phyloP scores from a whole-genome alignment of 2,797 vertebrate species.

The Phalloptychus januarius region DNA sequence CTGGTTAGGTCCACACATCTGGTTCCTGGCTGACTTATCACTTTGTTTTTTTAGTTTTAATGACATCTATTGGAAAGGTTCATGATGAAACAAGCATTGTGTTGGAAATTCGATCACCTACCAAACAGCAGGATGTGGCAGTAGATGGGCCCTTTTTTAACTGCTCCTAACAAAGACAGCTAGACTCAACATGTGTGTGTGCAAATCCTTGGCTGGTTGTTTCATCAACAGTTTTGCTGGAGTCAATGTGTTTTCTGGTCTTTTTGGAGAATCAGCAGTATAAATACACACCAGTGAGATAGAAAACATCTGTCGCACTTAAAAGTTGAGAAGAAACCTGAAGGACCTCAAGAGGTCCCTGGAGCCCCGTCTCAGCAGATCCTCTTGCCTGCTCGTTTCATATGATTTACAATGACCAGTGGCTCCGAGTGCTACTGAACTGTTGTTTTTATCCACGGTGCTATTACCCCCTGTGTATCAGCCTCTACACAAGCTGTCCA shows the following conservation, averaged over 20 bases:
- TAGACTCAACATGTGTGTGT: slow-evolving; percentile 45
- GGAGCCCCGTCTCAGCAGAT: slow-evolving; percentile 2
- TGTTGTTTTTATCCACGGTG: slow-evolving; percentile 73
- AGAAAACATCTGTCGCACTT: slow-evolving; percentile 57
- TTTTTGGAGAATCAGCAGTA: slow-evolving; percentile 10
- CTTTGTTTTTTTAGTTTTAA: slow-evolving; percentile 27
- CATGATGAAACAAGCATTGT: neutral
- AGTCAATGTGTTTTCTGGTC: slow-evolving; percentile 44
- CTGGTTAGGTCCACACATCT: slow-evolving; percentile 7
- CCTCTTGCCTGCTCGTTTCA: slow-evolving; percentile 13
- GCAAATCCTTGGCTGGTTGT: slow-evolving; percentile 20
- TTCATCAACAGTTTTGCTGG: slow-evolving; percentile 49
- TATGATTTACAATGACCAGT: slow-evolving; percentile 27
- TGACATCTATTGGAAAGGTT: neutral
- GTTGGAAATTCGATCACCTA: slow-evolving; percentile 22
- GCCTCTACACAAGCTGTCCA: slow-evolving; percentile 56
- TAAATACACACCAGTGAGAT: slow-evolving; percentile 32
- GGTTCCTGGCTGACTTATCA: neutral
- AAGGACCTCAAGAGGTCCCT: slow-evolving; percentile 14
- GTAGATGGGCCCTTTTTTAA: slow-evolving; percentile 37
- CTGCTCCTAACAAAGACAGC: slow-evolving; percentile 52
- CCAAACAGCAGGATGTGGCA: slow-evolving; percentile 45
- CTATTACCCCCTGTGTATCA: slow-evolving; percentile 72
- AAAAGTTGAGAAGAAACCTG: slow-evolving; percentile 40
- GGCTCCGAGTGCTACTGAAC: slow-evolving; percentile 31